Base-by-base conservation (phyloP, 2,888 invertebrate species). In the Leptinotarsa juncta region DNA sequence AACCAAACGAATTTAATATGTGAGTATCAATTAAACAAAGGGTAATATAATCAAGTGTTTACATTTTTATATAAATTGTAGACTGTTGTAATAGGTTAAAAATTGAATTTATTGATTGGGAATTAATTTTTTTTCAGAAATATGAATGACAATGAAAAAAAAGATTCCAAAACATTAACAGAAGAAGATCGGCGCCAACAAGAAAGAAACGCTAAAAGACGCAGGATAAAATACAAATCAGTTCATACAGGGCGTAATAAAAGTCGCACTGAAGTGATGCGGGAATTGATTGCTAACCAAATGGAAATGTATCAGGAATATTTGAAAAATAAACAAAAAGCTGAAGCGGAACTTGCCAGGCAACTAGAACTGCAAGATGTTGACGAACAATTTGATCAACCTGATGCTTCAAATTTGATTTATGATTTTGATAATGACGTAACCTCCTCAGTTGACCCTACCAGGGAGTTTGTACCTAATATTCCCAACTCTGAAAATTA, bases 211-310 rank as follows among this genome's bases (percentile, higher is more conserved):
- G 90, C 91, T 84, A 91, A 90, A 86, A 89, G 92, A 16, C 88
- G 92, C 18, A 89, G 91, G 80, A 85, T 90, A 66, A 91, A 91
- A 85, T 91, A 92, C 85, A 88, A 86, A 82, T 86, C 88, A 55
- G 91, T 91, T 49, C 90, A 91, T 69, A 89, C 90, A 68, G 90
- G 90, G 80, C 87, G 89, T 10, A 89, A 89, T 80, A 83, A 83
- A 77, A 91, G 90, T 85, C 90, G 92, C 83, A 91, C 90, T 0
- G 90, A 92, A 83, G 89, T 91, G 14, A 86, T 92, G 57, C 87
- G 90, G 2, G 91, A 91, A 81, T 89, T 92, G 55, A 92, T 93
- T 78, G 88, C 85, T 84, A 91, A 90, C 81, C 94, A 89, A 81
- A 88, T 88, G 88, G 86, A 86, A 49, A 74, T 84, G 60, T 88